phyloP scores from a whole-genome alignment of 2,797 vertebrate genomes.

The Zenarchopterus dispar region DNA sequence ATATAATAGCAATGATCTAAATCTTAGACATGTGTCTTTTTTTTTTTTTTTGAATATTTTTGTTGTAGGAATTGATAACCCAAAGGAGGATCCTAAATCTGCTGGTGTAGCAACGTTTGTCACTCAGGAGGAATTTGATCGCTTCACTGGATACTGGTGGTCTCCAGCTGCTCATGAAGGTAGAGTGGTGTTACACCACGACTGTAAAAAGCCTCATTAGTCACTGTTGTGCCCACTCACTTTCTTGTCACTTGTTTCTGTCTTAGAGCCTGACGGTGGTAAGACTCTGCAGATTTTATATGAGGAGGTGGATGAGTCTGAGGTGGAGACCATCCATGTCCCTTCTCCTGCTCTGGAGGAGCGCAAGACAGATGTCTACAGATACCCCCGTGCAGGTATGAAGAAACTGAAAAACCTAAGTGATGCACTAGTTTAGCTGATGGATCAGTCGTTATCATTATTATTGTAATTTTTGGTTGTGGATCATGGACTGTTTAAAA shows the following conservation, averaged over 20 bases:
- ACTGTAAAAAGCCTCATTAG: too few relatives aligned
- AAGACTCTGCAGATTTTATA: constrained; percentile 90
- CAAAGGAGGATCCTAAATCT: constrained; percentile 91
- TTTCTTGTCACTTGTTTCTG: constrained; percentile 11
- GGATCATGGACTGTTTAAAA: too few relatives aligned
- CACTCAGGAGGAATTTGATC: constrained; percentile 97
- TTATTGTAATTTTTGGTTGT: too few relatives aligned
- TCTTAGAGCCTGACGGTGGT: constrained; percentile 85
- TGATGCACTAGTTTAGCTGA: not conserved
- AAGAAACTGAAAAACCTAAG: not conserved
- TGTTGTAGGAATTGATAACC: constrained; percentile 85
- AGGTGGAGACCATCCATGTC: constrained; percentile 95
- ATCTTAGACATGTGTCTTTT: not conserved
- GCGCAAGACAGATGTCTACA: constrained; percentile 92
- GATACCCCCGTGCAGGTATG: constrained; percentile 93
- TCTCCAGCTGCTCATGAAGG: constrained; percentile 79
- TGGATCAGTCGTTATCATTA: too few relatives aligned
- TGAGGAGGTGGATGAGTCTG: constrained; percentile 95
- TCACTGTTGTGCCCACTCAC: too few relatives aligned
- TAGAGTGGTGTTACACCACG: constrained; percentile 16
- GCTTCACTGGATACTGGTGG: constrained; percentile 98
- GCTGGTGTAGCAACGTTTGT: constrained; percentile 95
- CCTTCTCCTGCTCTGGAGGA: constrained; percentile 95
- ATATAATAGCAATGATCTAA: not conserved
- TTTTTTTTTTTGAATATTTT: not conserved